Percentiles rank a stretch among this genome's conserved stretches.
These are phyloP conservation scores for Caenorhabditis auriculariae DNA, from an alignment of 2,888 invertebrate genomes.

Conservation along the genomic window DNA sequence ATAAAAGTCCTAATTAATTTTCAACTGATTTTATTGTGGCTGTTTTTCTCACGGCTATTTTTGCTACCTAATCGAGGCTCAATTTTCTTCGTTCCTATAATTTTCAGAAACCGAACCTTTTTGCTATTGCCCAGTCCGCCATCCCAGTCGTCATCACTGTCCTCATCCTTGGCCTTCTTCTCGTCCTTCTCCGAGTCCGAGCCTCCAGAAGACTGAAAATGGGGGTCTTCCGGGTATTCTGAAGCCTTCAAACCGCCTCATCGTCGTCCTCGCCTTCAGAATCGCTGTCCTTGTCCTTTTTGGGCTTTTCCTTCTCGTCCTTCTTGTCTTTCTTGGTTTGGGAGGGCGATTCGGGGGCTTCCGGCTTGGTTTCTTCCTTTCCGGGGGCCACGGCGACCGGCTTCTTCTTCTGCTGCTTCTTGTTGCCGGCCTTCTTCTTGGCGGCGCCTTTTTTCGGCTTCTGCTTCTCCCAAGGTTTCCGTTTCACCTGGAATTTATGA, in stretches of 20 bases:
- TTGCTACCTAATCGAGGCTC: no score
- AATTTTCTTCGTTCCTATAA: no score
- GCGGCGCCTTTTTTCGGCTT: constrained; percentile 41
- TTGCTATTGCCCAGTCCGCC: neutral
- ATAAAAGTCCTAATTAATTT: no score
- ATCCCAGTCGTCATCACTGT: constrained; percentile 11
- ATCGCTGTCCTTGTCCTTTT: constrained; percentile 4
- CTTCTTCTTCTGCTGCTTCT: constrained; percentile 12
- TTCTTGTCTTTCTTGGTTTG: constrained; percentile 11
- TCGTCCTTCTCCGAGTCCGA: neutral
- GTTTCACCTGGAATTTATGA: constrained; percentile 21
- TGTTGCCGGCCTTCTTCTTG: constrained; percentile 19
- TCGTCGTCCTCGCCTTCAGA: constrained; percentile 26
- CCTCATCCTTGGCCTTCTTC: constrained; percentile 3
- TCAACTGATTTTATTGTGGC: no score
- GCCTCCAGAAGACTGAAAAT: no score
- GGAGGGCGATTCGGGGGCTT: constrained; percentile 3
- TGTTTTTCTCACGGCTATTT: no score
- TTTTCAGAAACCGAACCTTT: no score
- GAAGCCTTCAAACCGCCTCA: no score
- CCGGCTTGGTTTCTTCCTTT: constrained; percentile 9
- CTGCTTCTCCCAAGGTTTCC: constrained; percentile 46
- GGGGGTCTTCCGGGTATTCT: no score
- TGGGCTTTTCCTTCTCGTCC: constrained; percentile 19
- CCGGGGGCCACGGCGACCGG: constrained; percentile 11